Percentiles rank a stretch among this genome's conserved stretches.
These are phyloP conservation scores for Corythornis leucogaster DNA, from an alignment of 2,797 vertebrate species.

Conservation along the genomic window DNA sequence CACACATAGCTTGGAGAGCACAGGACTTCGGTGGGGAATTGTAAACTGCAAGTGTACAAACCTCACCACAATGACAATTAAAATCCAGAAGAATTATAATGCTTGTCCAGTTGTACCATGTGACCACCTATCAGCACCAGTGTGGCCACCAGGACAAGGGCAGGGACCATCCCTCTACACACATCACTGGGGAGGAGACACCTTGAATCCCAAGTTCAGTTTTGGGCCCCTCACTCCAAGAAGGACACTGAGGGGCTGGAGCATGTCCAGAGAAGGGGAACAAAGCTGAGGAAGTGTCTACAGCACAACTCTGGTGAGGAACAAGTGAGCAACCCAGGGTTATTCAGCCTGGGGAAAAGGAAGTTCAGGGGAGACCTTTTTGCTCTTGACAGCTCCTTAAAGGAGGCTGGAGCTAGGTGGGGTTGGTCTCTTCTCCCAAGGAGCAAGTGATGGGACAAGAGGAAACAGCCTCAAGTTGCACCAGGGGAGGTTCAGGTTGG, in stretches of 20 bases:
- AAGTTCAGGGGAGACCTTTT: neutral
- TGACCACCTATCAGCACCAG: neutral
- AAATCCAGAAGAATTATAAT: accelerated
- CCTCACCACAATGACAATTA: no score
- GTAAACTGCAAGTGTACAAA: neutral
- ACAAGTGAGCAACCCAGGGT: neutral
- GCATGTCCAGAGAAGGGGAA: neutral
- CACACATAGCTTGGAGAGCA: neutral
- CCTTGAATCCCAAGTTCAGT: neutral
- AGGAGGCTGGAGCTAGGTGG: neutral
- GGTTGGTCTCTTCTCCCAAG: neutral
- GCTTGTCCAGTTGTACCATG: neutral
- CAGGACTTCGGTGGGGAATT: neutral
- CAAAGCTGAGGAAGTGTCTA: neutral
- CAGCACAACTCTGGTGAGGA: neutral
- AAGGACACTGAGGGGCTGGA: neutral
- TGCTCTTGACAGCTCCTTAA: neutral
- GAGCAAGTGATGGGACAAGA: neutral
- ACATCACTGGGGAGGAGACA: neutral
- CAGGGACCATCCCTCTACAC: neutral
- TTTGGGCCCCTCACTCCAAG: neutral
- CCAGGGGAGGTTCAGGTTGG: neutral
- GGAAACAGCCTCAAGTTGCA: neutral
- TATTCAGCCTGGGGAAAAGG: neutral
- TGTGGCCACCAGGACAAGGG: neutral